Evolutionary conservation across 2,113 vertebrate genomes (phyloP), one percentile per base, ranked within the genome.

Genomic region (Struthidea cinerea): DNA sequence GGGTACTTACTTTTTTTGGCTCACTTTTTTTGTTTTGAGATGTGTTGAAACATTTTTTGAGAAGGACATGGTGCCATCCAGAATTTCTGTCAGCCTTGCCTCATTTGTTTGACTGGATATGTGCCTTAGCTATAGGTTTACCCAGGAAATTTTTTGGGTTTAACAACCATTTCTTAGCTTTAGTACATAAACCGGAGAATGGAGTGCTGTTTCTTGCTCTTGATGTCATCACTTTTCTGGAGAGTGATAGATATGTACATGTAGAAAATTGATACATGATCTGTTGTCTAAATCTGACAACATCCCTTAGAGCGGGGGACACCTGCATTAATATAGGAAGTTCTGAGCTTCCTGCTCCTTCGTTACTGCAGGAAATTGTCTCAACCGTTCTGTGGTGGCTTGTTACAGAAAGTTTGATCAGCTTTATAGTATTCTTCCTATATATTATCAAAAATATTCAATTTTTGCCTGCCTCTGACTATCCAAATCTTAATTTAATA

Each of bases 21-120:
- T 91, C 55, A 37, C 18, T 13, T 46, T 47, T 82, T 60, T 82
- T 95, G 53, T 93, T 96, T 91, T 89, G 57, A 93, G 83, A 91
- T 93, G 81, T 85, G 67, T 94, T 79, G 53, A 91, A 96, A 94
- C 67, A 87, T 71, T 94, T 89, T 73, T 49, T 73, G 53, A 65
- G 65, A 81, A 91, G 49, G 49, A 89, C 53, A 17, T 19, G 53
- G 44, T 89, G 26, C 61, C 57, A 89, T 92, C 44, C 69, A 91
- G 65, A 91, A 91, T 73, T 85, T 94, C 73, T 93, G 18, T 87
- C 80, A 91, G 63, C 7, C 60, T 84, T 71, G 53, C 49, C 65
- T 87, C 74, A 49, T 49, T 91, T 68, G 9, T 82, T 91, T 87
- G 80, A 33, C 65, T 84, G 57, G 41, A 16, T 87, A 37, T 10